A percentile compares a stretch with the other conserved stretches of the same genome.
These are phyloP conservation scores for Epirrita christyi DNA, from an alignment of 2,888 invertebrate species.

Conservation along the genomic window DNA sequence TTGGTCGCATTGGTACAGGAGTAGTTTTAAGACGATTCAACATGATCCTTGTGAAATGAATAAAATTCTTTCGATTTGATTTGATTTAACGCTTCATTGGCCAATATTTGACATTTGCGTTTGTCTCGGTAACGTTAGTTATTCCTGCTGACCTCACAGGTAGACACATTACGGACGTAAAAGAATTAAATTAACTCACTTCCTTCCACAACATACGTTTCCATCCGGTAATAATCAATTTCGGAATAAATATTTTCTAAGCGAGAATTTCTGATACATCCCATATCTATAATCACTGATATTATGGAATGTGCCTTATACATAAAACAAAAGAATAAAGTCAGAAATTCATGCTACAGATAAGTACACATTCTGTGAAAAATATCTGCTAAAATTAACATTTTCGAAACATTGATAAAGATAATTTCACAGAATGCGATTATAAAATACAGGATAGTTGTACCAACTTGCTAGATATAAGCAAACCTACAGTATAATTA, in stretches of 20 bases:
- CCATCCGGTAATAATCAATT: slow-evolving; percentile 10
- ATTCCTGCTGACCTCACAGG: too few species aligned
- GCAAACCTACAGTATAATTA: slow-evolving; percentile 1
- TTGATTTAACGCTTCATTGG: too few species aligned
- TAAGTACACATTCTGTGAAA: slow-evolving; percentile 7
- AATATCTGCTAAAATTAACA: too few species aligned
- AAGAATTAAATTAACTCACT: neutral
- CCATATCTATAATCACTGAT: neutral
- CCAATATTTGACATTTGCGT: too few species aligned
- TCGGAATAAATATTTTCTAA: slow-evolving; percentile 1
- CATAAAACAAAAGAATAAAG: neutral
- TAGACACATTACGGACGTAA: too few species aligned
- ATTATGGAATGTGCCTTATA: neutral
- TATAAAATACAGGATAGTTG: slow-evolving; percentile 4
- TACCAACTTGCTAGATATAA: neutral
- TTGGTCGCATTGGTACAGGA: too few species aligned
- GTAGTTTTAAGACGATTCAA: too few species aligned
- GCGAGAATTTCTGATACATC: slow-evolving; percentile 26
- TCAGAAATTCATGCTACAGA: slow-evolving; percentile 35
- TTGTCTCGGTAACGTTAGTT: too few species aligned
- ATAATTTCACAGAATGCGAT: slow-evolving; percentile 7
- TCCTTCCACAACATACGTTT: slow-evolving; percentile 8
- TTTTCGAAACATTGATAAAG: neutral
- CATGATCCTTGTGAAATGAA: too few species aligned
- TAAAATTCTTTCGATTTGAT: too few species aligned